Conservation (phyloP, 2,113 vertebrate species). For the Syngnathoides biaculeatus region DNA sequence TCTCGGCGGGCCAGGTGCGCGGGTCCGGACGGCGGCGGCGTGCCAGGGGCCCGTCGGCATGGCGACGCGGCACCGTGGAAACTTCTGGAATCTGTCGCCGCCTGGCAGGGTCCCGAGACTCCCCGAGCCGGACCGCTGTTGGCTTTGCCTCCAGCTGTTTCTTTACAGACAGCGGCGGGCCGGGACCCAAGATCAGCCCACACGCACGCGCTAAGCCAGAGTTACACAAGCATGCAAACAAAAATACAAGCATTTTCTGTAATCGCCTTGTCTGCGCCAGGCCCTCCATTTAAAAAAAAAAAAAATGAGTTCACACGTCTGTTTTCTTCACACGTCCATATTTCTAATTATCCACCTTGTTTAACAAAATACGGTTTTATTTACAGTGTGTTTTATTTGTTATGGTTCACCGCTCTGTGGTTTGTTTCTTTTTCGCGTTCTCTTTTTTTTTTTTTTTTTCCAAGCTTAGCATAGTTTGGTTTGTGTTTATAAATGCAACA, state of each 20-base stretch:
- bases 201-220: constrained; percentile 53
- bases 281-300: constrained; percentile 20
- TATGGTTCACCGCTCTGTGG: constrained; percentile 2
- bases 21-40: constrained; percentile 55
- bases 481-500: constrained; percentile 2
- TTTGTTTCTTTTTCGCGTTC: background rate
- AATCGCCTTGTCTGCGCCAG: constrained; percentile 23
- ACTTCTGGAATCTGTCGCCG: constrained; percentile 76
- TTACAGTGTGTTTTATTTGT: constrained; percentile 4
- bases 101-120: constrained; percentile 57
- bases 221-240: constrained; percentile 54
- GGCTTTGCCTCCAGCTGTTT: constrained; percentile 77
- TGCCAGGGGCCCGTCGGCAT: constrained; percentile 69
- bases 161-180: constrained; percentile 64
- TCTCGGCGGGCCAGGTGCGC: constrained; percentile 75
- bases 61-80: constrained; percentile 64
- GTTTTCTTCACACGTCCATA: constrained; percentile 8
- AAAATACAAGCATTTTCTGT: constrained; percentile 47
- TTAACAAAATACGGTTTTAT: constrained; percentile 3
- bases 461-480: background rate
- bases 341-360: constrained; percentile 8
- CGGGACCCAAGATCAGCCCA: constrained; percentile 70
- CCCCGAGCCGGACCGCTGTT: constrained; percentile 67
- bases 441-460: background rate
- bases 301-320: constrained; percentile 17